These are phyloP conservation scores for Luffia ferchaultella DNA, from an alignment of 2,888 invertebrate genomes.

Conservation along the genomic window DNA sequence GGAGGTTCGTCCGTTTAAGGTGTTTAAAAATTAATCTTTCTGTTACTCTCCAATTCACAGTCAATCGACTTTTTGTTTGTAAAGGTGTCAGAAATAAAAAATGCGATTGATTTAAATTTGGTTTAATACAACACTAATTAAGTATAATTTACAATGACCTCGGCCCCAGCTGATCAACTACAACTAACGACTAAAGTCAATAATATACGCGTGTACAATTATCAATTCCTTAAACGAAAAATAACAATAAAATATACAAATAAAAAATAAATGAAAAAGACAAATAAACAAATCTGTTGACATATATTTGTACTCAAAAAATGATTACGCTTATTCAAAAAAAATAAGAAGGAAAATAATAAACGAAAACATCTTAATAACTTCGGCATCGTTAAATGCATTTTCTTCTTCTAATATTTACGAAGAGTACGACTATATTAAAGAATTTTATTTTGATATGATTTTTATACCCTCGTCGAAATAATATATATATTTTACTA, in stretches of 20 bases:
- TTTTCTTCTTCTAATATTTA: too few relatives aligned
- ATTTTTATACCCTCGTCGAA: neutral
- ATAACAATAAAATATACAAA: conserved; percentile 1
- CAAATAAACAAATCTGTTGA: conserved; percentile 1
- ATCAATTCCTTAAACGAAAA: neutral
- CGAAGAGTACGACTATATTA: neutral
- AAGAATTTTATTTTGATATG: neutral
- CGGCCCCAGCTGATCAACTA: conserved; percentile 15
- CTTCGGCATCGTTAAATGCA: neutral
- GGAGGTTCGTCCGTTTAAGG: too few relatives aligned
- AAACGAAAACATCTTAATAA: too few relatives aligned
- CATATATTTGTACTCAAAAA: neutral
- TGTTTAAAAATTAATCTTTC: too few relatives aligned
- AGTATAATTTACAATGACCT: conserved; percentile 57
- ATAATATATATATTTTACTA: too few relatives aligned
- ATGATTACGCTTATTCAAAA: too few relatives aligned
- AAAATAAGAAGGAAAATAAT: too few relatives aligned
- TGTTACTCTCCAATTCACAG: too few relatives aligned
- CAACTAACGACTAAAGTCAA: neutral
- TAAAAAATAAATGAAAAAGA: conserved; percentile 5
- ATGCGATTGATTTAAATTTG: conserved; percentile 45
- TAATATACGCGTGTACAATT: neutral
- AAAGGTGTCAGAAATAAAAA: too few relatives aligned
- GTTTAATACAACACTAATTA: conserved; percentile 67
- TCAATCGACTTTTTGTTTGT: too few relatives aligned